Evolutionary conservation across 2,797 vertebrate genomes (phyloP).

Genomic region (Austrolebias charrua): DNA sequence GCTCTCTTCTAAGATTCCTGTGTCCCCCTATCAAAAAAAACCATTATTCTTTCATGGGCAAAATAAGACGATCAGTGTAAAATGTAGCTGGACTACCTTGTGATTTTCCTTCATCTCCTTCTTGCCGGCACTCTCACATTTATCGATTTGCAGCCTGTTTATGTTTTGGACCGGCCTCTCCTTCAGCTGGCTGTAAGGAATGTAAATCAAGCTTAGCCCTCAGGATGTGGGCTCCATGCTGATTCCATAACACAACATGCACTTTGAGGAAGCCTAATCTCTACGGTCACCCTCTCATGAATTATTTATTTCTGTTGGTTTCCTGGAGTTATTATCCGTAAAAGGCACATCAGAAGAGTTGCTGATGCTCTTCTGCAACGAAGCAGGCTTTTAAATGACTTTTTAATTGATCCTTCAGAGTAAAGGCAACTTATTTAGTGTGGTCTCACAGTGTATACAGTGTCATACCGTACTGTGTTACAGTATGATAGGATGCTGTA

Average conservation of each 20-base stretch:
- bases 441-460: conserved; percentile 1
- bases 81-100: conserved; percentile 16
- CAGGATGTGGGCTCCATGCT: conserved; percentile 25
- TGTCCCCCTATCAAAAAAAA: conserved; percentile 20
- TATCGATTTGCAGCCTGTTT: conserved; percentile 49
- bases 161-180: conserved; percentile 26
- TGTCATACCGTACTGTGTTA: no score
- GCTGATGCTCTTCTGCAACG: conserved; percentile 20
- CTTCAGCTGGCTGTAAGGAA: conserved; percentile 25
- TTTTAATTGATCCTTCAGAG: conserved; percentile 63
- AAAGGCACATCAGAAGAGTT: conserved; percentile 29
- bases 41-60: conserved; percentile 15
- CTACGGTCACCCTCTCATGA: conserved; percentile 53
- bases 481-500: no score
- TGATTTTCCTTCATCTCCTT: conserved; percentile 7
- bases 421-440: conserved; percentile 18
- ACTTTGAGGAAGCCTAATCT: conserved; percentile 28
- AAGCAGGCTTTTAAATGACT: conserved; percentile 45
- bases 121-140: not conserved
- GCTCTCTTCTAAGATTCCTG: not conserved
- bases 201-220: conserved; percentile 38
- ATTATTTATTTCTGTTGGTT: conserved; percentile 66
- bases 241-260: conserved; percentile 36
- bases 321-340: conserved; percentile 57
- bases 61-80: conserved; percentile 18